Percentiles rank a stretch among this genome's conserved stretches.
These are phyloP conservation scores for Chlamydotis undulata DNA, from an alignment of 2,113 vertebrate genomes.

Conservation along the genomic window DNA sequence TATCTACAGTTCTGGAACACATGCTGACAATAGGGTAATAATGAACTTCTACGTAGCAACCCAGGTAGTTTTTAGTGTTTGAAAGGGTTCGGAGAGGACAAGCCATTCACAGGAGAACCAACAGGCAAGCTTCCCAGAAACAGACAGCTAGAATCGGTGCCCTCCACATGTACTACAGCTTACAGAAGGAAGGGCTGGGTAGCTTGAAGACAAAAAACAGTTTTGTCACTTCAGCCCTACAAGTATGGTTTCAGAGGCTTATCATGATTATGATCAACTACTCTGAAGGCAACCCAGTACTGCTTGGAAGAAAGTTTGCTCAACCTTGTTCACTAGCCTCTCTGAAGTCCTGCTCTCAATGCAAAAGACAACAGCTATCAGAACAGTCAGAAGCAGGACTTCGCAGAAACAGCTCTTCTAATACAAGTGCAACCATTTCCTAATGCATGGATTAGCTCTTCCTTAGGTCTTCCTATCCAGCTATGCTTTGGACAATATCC, in stretches of 20 bases:
- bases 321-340: not conserved
- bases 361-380: not conserved
- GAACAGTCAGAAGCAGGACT: not conserved
- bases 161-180: not conserved
- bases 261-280: not conserved
- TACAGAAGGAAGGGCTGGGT: not conserved
- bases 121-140: not conserved
- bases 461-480: not conserved
- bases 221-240: not conserved
- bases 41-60: not conserved
- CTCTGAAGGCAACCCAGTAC: not conserved
- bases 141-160: not conserved
- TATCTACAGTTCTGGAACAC: not conserved
- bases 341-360: not conserved
- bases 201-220: not conserved
- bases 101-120: not conserved
- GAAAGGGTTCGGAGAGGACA: not conserved
- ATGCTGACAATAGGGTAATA: not conserved
- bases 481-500: not conserved
- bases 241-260: not conserved
- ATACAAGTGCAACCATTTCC: not conserved
- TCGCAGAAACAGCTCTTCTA: not conserved
- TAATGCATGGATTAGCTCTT: not conserved
- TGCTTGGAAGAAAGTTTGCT: not conserved
- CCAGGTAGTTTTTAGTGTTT: not conserved